Percentiles rank a stretch among this genome's conserved stretches.
These are phyloP conservation scores for Balearica regulorum DNA, from an alignment of 2,797 vertebrate genomes.

Conservation along the genomic window DNA sequence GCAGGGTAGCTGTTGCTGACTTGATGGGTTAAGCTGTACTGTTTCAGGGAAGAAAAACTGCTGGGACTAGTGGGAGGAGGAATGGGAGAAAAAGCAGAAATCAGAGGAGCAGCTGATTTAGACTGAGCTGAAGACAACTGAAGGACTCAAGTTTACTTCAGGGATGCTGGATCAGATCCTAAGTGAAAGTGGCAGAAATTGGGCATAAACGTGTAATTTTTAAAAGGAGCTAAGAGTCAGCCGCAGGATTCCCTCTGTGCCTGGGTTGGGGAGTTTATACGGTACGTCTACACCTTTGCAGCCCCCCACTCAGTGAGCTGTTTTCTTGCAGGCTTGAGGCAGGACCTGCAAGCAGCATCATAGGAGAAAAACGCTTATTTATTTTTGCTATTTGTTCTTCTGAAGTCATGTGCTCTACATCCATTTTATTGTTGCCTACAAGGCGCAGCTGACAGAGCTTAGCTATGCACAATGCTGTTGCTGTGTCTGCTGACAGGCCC, in stretches of 20 bases:
- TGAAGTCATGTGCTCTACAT: slow-evolving; percentile 25
- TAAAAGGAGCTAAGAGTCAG: not conserved
- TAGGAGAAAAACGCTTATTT: not conserved
- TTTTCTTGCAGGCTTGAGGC: not conserved
- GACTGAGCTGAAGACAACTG: not conserved
- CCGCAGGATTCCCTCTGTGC: not conserved
- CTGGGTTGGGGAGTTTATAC: not conserved
- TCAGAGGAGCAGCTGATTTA: not conserved
- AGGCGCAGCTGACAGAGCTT: not conserved
- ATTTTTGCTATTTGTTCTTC: slow-evolving; percentile 49
- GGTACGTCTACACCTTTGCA: not conserved
- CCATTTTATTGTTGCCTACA: slow-evolving; percentile 32
- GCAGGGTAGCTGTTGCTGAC: not conserved
- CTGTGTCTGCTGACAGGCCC: not conserved
- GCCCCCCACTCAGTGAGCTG: not conserved
- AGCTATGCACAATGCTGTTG: not conserved
- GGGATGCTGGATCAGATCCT: not conserved
- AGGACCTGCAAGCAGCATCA: slow-evolving; percentile 3
- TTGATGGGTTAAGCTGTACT: not conserved
- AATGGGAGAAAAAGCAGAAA: not conserved
- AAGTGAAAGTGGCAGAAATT: not conserved
- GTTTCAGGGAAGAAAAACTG: not conserved
- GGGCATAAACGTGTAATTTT: not conserved
- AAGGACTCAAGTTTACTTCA: not conserved
- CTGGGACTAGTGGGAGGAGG: not conserved